Conservation (phyloP, 2,797 vertebrate genomes). For the Cyclura pinguis region DNA sequence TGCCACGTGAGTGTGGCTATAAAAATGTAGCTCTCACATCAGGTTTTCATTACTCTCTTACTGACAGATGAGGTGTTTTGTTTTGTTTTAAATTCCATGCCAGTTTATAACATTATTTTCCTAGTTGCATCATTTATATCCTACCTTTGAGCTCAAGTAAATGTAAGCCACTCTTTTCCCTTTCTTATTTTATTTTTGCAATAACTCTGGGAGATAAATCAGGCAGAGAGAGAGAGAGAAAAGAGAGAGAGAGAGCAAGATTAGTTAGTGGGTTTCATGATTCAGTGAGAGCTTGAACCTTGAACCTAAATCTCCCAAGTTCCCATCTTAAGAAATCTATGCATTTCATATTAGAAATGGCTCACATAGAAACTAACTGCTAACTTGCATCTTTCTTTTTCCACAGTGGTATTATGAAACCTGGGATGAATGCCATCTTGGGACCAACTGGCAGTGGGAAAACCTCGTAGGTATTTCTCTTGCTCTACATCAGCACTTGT, state of each 20-base stretch:
- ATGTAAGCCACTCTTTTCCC: too few species aligned
- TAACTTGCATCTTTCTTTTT: constrained; percentile 35
- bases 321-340: background rate
- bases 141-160: too few species aligned
- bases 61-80: background rate
- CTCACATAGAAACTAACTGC: too few species aligned
- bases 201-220: background rate
- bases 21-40: background rate
- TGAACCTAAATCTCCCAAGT: too few species aligned
- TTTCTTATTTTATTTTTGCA: background rate
- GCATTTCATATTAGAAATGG: background rate
- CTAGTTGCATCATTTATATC: too few species aligned
- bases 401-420: constrained; percentile 82
- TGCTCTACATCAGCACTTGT: background rate
- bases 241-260: too few species aligned
- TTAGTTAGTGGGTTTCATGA: too few species aligned
- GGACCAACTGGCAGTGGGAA: constrained; percentile 84
- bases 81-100: background rate
- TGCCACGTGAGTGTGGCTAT: background rate
- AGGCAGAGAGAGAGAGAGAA: background rate
- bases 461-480: constrained; percentile 80
- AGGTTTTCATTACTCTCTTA: background rate
- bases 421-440: constrained; percentile 84
- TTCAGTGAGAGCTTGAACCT: too few species aligned
- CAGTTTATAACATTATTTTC: background rate